Conservation (phyloP, 2,797 vertebrate species). For the Syncerus caffer region DNA sequence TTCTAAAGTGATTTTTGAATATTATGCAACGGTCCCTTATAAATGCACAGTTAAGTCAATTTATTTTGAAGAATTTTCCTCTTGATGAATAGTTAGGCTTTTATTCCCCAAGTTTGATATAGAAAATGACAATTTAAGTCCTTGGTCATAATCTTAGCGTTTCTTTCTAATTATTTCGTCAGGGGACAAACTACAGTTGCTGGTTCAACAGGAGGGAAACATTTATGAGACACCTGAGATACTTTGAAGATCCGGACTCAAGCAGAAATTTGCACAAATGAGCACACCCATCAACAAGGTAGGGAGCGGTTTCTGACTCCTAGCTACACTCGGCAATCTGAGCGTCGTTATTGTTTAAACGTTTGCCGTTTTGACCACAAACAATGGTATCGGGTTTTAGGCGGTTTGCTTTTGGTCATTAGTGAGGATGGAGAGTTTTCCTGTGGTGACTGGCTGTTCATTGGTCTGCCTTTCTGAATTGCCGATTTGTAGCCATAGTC, state of each 20-base stretch:
- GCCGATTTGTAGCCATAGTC: background rate
- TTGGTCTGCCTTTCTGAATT: background rate
- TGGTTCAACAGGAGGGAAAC: background rate
- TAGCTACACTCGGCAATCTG: background rate
- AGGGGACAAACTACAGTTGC: background rate
- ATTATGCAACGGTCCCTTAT: background rate
- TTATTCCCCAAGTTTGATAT: background rate
- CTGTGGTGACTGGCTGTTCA: rapidly evolving
- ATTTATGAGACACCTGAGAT: background rate
- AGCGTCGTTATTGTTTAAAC: background rate
- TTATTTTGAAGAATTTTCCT: background rate
- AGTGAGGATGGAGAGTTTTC: background rate
- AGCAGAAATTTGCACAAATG: background rate
- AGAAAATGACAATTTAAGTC: background rate
- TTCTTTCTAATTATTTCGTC: conserved; percentile 24
- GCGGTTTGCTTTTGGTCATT: background rate
- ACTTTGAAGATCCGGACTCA: background rate
- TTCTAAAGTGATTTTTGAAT: background rate
- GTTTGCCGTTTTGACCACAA: background rate
- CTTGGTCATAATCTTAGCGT: background rate
- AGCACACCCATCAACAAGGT: background rate
- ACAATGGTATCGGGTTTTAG: background rate
- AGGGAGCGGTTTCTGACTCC: background rate
- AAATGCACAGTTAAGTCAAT: background rate
- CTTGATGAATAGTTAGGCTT: background rate